phyloP scores from a whole-genome alignment of 2,888 invertebrate species.

The Erannis defoliaria region DNA sequence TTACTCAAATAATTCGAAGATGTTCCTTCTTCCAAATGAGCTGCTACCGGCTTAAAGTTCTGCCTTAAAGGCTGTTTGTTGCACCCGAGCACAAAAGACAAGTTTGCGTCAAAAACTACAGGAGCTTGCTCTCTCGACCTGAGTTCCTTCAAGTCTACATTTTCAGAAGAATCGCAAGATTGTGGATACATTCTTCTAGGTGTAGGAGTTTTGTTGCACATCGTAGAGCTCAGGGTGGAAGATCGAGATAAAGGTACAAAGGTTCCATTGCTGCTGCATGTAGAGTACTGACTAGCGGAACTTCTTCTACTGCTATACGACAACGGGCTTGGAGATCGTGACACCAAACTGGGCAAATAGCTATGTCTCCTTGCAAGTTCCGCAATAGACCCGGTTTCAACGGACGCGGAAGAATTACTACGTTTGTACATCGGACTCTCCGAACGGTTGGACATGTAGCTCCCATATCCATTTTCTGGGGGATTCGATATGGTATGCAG shows the following conservation, averaged over 20 bases:
- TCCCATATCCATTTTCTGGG: conserved; percentile 67
- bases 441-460: conserved; percentile 66
- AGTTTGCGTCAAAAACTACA: conserved; percentile 93
- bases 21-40: conserved; percentile 91
- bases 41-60: conserved; percentile 90
- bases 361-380: conserved; percentile 80
- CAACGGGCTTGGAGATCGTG: conserved; percentile 87
- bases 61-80: conserved; percentile 90
- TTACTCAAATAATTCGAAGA: conserved; percentile 91
- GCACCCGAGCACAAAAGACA: conserved; percentile 92
- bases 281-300: conserved; percentile 78
- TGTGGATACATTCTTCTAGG: conserved; percentile 91
- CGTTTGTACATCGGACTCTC: conserved; percentile 76
- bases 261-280: conserved; percentile 80
- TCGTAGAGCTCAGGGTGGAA: conserved; percentile 74
- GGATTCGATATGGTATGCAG: conserved; percentile 69
- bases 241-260: conserved; percentile 77
- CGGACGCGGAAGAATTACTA: conserved; percentile 71
- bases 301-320: conserved; percentile 74
- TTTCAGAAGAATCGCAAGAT: conserved; percentile 75
- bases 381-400: conserved; percentile 82
- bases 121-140: conserved; percentile 90
- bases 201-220: conserved; percentile 78
- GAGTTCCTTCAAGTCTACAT: conserved; percentile 86
- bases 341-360: conserved; percentile 67